Evolutionary conservation across 1,140 invertebrate species (phyloP).

Genomic region (Temnothorax longispinosus): DNA sequence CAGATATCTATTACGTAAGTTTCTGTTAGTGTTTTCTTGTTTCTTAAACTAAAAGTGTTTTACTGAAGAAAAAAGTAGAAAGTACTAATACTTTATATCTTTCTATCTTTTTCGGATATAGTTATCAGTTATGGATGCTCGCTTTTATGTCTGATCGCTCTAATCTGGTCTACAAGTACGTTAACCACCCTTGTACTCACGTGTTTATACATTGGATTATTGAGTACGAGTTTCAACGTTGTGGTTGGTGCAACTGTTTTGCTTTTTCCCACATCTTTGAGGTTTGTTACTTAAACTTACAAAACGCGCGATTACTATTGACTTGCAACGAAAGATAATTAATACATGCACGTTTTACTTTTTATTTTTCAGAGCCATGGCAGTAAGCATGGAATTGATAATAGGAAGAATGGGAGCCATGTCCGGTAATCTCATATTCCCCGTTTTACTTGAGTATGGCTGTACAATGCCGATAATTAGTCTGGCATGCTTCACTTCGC

Average conservation of each 20-base stretch:
- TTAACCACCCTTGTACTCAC: constrained; percentile 83
- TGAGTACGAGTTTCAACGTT: constrained; percentile 85
- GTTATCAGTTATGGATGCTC: constrained; percentile 51
- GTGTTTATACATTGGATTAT: constrained; percentile 86
- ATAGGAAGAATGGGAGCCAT: constrained; percentile 85
- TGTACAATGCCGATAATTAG: constrained; percentile 83
- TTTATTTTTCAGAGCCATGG: constrained; percentile 83
- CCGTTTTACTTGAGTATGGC: constrained; percentile 82
- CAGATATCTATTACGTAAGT: constrained; percentile 79
- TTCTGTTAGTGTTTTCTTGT: not conserved
- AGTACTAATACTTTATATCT: not conserved
- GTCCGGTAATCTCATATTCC: constrained; percentile 85
- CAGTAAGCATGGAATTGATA: constrained; percentile 85
- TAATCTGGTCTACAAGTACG: constrained; percentile 79
- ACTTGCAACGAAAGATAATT: not conserved
- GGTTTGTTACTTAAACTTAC: constrained; percentile 79
- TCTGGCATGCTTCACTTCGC: constrained; percentile 78
- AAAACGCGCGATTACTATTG: not conserved
- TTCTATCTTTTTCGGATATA: not conserved
- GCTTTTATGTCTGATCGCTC: constrained; percentile 54
- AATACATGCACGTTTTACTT: constrained; percentile 2
- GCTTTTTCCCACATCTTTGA: constrained; percentile 86
- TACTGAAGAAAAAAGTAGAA: not conserved
- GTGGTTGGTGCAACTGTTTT: constrained; percentile 87
- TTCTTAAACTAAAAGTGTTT: not conserved